A percentile compares a stretch with the other conserved stretches of the same genome.
phyloP scores from a whole-genome alignment of 2,113 vertebrate genomes.

The Ardeotis arabs region DNA sequence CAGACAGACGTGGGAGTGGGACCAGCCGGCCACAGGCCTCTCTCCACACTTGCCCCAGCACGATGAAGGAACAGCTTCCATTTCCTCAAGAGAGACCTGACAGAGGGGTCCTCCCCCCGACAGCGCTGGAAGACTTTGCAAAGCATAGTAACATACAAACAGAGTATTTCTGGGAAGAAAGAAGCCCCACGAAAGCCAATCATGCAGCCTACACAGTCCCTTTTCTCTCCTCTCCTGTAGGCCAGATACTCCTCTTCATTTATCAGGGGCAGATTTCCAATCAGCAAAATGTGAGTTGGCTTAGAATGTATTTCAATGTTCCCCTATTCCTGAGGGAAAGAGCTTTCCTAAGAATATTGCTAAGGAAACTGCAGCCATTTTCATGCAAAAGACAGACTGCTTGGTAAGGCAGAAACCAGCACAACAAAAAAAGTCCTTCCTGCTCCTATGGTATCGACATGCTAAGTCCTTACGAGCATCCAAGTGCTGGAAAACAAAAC shows the following conservation, averaged over 20 bases:
- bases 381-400: background rate
- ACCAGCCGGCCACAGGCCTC: fast-evolving
- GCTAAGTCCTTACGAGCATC: background rate
- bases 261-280: background rate
- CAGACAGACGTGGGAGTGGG: fast-evolving
- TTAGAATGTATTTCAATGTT: background rate
- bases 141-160: fast-evolving
- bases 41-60: fast-evolving
- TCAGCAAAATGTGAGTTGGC: background rate
- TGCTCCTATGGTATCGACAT: background rate
- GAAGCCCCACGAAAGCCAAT: background rate
- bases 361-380: conserved; percentile 9
- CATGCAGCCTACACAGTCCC: background rate
- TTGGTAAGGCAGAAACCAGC: background rate
- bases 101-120: too few species aligned
- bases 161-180: background rate
- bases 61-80: background rate
- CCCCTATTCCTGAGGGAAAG: background rate
- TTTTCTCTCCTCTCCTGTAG: background rate
- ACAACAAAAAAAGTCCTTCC: background rate
- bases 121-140: background rate
- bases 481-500: background rate
- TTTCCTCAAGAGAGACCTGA: background rate
- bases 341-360: background rate
- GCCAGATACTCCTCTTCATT: background rate